Conservation (phyloP, 1,140 invertebrate species). For the Latrodectus geometricus region DNA sequence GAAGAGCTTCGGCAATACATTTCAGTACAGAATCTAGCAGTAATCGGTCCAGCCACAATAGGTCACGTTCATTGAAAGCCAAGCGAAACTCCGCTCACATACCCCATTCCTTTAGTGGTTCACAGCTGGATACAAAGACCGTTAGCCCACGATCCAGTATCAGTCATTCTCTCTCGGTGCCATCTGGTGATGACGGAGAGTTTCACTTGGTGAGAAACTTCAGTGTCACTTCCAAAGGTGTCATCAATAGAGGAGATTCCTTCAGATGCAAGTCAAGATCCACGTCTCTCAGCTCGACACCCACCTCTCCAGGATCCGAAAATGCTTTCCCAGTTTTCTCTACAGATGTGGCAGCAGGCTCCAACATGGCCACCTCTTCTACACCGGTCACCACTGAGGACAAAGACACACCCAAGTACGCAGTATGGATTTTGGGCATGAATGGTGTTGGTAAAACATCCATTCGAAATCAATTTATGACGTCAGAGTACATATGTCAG, state of each 20-base stretch:
- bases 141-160: not conserved
- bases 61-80: constrained; percentile 20
- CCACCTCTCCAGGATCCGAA: constrained; percentile 5
- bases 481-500: constrained; percentile 93
- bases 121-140: constrained; percentile 17
- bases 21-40: not conserved
- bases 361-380: not conserved
- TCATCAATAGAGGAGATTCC: constrained; percentile 80
- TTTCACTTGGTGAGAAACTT: constrained; percentile 84
- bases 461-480: constrained; percentile 92
- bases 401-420: constrained; percentile 74
- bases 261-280: constrained; percentile 72
- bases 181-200: constrained; percentile 63
- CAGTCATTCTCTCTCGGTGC: constrained; percentile 53
- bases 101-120: constrained; percentile 18
- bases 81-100: constrained; percentile 25
- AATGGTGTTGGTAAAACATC: constrained; percentile 91
- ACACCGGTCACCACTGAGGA: not conserved
- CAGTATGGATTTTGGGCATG: constrained; percentile 85
- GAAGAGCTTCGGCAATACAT: constrained; percentile 26
- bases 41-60: not conserved
- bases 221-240: constrained; percentile 87
- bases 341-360: constrained; percentile 68
- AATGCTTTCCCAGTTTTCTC: constrained; percentile 32
- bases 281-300: constrained; percentile 57